Percentiles rank a stretch among this genome's conserved stretches.
Evolutionary conservation across 2,888 invertebrate genomes (phyloP).

Genomic region (Cheilosia variabilis): DNA sequence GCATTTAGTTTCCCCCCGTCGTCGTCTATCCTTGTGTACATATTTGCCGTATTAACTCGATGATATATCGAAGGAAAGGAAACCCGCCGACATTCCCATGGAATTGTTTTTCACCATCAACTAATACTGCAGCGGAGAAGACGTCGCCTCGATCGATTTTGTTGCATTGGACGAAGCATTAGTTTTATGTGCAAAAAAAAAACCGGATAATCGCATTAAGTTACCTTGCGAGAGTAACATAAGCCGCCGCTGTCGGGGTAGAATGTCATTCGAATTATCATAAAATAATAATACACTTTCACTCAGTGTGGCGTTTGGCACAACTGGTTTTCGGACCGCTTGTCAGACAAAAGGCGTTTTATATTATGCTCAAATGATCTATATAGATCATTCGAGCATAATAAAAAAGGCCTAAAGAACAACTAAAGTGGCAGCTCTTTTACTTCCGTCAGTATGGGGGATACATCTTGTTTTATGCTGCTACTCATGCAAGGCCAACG

Average conservation of each 20-base stretch:
- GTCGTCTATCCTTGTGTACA: constrained; percentile 24
- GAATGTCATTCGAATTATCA: constrained; percentile 55
- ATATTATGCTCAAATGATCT: too few relatives aligned
- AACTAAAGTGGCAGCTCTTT: background rate
- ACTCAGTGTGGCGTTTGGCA: constrained; percentile 21
- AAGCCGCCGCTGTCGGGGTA: constrained; percentile 35
- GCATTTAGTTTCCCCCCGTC: constrained; percentile 6
- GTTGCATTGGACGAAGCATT: constrained; percentile 26
- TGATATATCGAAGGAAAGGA: constrained; percentile 39
- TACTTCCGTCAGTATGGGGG: constrained; percentile 10
- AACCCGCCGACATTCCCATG: constrained; percentile 46
- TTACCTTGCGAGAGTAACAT: constrained; percentile 51
- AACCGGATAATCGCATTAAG: constrained; percentile 54
- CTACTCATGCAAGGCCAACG: constrained; percentile 19
- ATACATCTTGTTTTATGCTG: background rate
- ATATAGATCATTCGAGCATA: too few relatives aligned
- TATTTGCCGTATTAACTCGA: constrained; percentile 17
- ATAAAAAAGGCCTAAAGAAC: too few relatives aligned
- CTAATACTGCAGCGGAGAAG: background rate
- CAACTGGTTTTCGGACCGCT: background rate
- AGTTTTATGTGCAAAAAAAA: background rate
- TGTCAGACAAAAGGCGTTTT: too few relatives aligned
- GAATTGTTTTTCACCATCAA: constrained; percentile 24
- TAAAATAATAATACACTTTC: constrained; percentile 54
- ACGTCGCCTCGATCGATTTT: constrained; percentile 31